Evolutionary conservation across 1,140 invertebrate species (phyloP), one percentile per base, ranked within the genome.

Genomic region (Fopius arisanus): DNA sequence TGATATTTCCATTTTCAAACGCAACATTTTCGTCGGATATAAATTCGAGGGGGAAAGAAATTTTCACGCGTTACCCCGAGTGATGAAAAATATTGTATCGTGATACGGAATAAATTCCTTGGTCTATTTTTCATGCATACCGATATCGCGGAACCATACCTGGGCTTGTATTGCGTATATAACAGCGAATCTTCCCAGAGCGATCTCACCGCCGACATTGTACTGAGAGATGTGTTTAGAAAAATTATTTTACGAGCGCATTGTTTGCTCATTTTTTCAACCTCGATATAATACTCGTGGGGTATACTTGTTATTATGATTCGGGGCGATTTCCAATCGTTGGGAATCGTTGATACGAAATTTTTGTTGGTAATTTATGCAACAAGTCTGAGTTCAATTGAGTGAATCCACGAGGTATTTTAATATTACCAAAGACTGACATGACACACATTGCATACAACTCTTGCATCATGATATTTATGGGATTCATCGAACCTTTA

Each of bases 231-330:
- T 63, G 37, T n/a, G 31, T 63, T 70, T 62, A 62, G 69, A 70
- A 70, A 54, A 70, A 70, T 37, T 16, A 62, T 37, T 70, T 70
- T 70, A 70, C 51, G 69, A 70, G 69, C 54, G 51, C 54, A 70
- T 70, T 70, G 69, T 70, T 70, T 54, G 37, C n/a, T 26, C 6
- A 66, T 41, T 63, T 19, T 41, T 37, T 29, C 59, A 6, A 1
- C 21, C 2, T 59, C 19, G 19, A n/a, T 59, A 14, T 26, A 59
- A 21, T 4, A 6, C 43, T 51, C 5, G 19, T 1, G n/a, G n/a
- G 19, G 43, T 3, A 16, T 14, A 21, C 1, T 16, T 48, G 16
- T 48, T 19, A 48, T 19, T 48, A 48, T n/a, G n/a, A n/a, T n/a
- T n/a, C n/a, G n/a, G n/a, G n/a, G n/a, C n/a, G n/a, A n/a, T 48